phyloP scores from a whole-genome alignment of 2,888 invertebrate species.

The Sarcophaga variegata region DNA sequence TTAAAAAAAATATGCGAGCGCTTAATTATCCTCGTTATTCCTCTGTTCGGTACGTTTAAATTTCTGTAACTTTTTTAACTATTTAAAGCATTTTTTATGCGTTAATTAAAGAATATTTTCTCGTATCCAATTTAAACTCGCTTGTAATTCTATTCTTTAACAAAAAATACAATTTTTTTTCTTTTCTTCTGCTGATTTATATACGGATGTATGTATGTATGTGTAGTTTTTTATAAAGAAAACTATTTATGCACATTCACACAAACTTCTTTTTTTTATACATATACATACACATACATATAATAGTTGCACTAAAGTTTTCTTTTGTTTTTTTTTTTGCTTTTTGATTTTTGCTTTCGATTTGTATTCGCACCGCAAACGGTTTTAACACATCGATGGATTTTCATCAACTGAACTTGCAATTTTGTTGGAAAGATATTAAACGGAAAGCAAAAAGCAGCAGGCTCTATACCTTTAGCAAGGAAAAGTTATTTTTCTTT shows the following conservation, averaged over 20 bases:
- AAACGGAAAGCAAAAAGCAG: constrained; percentile 62
- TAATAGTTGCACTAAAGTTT: constrained; percentile 56
- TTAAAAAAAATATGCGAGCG: not conserved
- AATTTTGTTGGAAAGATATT: constrained; percentile 43
- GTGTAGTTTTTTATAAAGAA: not conserved
- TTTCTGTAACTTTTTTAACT: not conserved
- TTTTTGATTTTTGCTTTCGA: not conserved
- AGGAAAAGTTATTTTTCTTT: constrained; percentile 73
- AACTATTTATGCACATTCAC: not conserved
- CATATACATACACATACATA: constrained; percentile 2
- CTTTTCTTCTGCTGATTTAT: not conserved
- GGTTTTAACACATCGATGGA: constrained; percentile 73
- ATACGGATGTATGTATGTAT: too few species aligned
- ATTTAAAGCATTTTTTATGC: not conserved
- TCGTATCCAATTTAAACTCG: not conserved
- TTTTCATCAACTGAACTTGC: constrained; percentile 77
- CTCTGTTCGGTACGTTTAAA: not conserved
- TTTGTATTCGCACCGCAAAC: constrained; percentile 74
- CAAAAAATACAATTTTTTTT: not conserved
- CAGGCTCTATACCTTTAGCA: not conserved
- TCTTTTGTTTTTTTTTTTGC: constrained; percentile 52
- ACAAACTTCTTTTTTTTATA: constrained; percentile 6
- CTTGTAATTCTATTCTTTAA: not conserved
- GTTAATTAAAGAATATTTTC: not conserved
- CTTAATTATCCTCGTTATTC: not conserved